Evolutionary conservation across 2,113 vertebrate species (phyloP), one percentile per base, ranked within the genome.

Genomic region (Trematocara variabile): DNA sequence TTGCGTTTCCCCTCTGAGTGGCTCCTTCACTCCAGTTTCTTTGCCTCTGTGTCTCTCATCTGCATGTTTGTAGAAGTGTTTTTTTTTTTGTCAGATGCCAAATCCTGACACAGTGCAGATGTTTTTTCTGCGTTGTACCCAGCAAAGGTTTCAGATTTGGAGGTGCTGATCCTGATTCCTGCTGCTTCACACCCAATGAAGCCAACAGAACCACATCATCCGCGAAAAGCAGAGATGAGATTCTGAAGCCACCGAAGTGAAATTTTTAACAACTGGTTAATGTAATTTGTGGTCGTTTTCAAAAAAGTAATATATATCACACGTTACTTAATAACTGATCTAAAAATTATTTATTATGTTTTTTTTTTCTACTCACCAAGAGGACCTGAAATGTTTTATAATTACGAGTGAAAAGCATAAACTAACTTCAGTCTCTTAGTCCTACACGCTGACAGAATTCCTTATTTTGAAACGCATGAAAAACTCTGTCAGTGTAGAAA

Each of bases 291-390:
- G 56, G 0, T 18, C 0, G 1, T 6, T 60, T 60, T 33, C 2
- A 0, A 34, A 60, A 60, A 34, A 18, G 28, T 60, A 60, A 33
- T 0, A 58, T 2, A 34, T 33, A 33, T 60, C 56, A 34, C 56
- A 60, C 1, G 2, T 10, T 60, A 60, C 14, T 60, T 33, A 60
- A 60, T 60, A 60, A 60, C 56, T 18, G 8, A 33, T 56, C 2
- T 25, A 55, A 55, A 55, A 55, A 3, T 12, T 0, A 25, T 54
- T 25, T 54, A 11, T 53, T 53, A 4, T 12, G n/a, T 0, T 0
- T 1, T 37, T 63, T 63, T 7, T 0, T 9, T 63, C 58, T 63
- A 63, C 58, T 63, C 5, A n/a, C 5, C 9, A 63, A 37, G 16
- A 63, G 16, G 58, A 65, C 10, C 60, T 65, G 60, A 65, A 37